Base-by-base conservation (phyloP, 2,797 vertebrate species). In the Platyrinchus mystaceus region DNA sequence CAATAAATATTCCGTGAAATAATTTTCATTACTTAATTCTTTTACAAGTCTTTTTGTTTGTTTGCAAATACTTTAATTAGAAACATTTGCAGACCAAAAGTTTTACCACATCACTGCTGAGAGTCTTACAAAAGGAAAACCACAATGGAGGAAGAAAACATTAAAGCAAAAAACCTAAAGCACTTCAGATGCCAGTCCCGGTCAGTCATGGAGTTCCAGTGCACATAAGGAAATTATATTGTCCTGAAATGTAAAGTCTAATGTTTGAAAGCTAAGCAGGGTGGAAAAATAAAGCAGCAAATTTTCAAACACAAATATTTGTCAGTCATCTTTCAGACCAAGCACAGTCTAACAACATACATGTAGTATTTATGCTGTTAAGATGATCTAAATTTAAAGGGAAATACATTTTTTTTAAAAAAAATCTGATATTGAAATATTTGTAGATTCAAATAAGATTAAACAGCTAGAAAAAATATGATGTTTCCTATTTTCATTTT, bases 341-440 rank as follows among this genome's bases (percentile, higher is more conserved):
- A 69, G 37, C 15, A 85, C 89, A 49, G 15, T 15, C 22, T 58
- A 71, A 24, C 12, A 78, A 22, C 12, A 87, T 39, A 49, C 3
- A 59, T 70, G 34, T 10, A 56, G 11, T 12, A 84, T 32, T 36
- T 64, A 37, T n/a, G 21, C 7, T 63, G 60, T 58, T 63, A 74
- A 77, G 49, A 32, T 5, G 52, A 16, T 49, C 12, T 59, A 37
- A 81, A 67, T 84, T 80, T 68, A 63, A 37, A 64, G 16, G 20
- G 1, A 88, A 85, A 71, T 17, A 26, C 0, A 15, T 71, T 21
- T 68, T 21, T 47, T 17, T 10, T 0, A n/a, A 9, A 1, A 10
- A 59, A 59, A 62, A 30, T 14, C 12, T 39, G 9, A 3, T 32
- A 58, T 11, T 43, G 37, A 73, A 89, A 68, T 10, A 37, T 63